A percentile compares a stretch with the other conserved stretches of the same genome.
Evolutionary conservation across 2,113 vertebrate species (phyloP).

Genomic region (Tyrannus savana): DNA sequence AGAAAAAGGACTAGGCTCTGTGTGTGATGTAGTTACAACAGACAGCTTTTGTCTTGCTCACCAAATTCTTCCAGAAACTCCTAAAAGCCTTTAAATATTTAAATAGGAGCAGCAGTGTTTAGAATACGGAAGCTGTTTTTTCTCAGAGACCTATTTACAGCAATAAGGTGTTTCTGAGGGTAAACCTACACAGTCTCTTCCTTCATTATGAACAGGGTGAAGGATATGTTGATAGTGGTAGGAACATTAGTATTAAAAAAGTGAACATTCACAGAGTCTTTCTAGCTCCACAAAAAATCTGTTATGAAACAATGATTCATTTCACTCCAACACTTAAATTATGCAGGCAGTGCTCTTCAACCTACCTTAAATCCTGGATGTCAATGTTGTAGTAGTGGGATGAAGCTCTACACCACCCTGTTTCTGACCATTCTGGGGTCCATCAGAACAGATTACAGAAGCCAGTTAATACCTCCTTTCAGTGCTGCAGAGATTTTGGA

Average conservation of each 20-base stretch:
- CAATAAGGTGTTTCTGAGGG: background rate
- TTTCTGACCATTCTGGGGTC: background rate
- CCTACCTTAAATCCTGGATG: background rate
- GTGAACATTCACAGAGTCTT: background rate
- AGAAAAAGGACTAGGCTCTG: background rate
- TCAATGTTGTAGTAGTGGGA: background rate
- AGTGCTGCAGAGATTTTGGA: background rate
- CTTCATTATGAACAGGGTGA: background rate
- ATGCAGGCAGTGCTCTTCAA: background rate
- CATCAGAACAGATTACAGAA: background rate
- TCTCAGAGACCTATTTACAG: background rate
- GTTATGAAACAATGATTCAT: background rate
- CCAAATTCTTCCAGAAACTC: background rate
- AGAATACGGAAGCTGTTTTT: background rate
- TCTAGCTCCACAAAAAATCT: background rate
- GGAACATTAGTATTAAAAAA: background rate
- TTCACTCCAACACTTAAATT: background rate
- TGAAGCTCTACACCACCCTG: background rate
- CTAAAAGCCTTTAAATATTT: background rate
- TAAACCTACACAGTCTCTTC: background rate
- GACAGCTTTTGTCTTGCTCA: background rate
- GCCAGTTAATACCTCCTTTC: background rate
- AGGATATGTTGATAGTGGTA: background rate
- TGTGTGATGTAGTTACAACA: fast-evolving
- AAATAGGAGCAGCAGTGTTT: background rate